Percentiles rank a stretch among this genome's conserved stretches.
These are phyloP conservation scores for Lampris megalopsis DNA, from an alignment of 2,113 vertebrate species.

Conservation along the genomic window DNA sequence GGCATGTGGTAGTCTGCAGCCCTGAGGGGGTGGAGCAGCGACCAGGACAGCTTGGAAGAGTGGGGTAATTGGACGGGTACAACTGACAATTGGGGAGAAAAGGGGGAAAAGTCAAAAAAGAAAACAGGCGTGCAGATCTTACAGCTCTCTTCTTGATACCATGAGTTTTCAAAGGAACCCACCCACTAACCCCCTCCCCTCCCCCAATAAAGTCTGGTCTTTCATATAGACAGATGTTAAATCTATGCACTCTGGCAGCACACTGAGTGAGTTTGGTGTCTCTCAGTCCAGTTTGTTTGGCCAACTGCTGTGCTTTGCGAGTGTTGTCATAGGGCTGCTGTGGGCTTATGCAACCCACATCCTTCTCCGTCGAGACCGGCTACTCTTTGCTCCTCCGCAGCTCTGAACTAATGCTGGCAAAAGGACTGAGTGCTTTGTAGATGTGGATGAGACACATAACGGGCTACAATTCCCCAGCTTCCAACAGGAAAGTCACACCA, in stretches of 20 bases:
- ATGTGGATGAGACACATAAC: slow-evolving; percentile 67
- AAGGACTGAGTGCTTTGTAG: slow-evolving; percentile 52
- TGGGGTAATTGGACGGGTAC: no score
- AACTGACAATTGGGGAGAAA: no score
- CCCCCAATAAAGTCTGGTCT: slow-evolving; percentile 23
- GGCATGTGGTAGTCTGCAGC: no score
- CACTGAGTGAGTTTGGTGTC: slow-evolving; percentile 38
- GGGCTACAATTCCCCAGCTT: slow-evolving; percentile 63
- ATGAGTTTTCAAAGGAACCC: slow-evolving; percentile 22
- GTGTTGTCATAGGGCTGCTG: slow-evolving; percentile 60
- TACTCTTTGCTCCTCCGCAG: slow-evolving; percentile 39
- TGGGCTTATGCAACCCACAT: slow-evolving; percentile 52
- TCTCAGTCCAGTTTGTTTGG: slow-evolving; percentile 53
- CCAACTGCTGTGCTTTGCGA: slow-evolving; percentile 39
- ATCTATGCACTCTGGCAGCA: slow-evolving; percentile 42
- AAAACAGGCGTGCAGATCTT: background rate
- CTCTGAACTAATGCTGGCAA: slow-evolving; percentile 59
- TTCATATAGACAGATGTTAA: slow-evolving; percentile 16
- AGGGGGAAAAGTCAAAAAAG: no score
- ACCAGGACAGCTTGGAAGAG: no score
- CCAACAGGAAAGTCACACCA: slow-evolving; percentile 66
- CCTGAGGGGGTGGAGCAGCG: no score
- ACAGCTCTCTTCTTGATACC: slow-evolving; percentile 43
- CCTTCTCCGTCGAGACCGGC: slow-evolving; percentile 46
- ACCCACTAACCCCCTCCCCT: background rate